Conservation (phyloP, 2,888 invertebrate species). For the Tetropium fuscum region DNA sequence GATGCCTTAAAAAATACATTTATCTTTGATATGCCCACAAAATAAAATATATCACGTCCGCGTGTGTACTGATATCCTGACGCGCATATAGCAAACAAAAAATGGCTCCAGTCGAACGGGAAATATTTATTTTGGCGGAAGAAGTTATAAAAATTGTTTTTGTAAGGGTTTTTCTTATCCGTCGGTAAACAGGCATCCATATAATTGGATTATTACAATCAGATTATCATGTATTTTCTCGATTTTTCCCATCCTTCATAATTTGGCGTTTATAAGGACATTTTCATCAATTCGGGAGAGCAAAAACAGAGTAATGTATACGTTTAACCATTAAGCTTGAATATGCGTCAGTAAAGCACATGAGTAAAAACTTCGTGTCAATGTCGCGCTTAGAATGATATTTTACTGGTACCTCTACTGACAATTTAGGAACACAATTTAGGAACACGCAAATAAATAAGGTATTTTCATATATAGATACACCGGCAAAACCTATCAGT, state of each 20-base stretch:
- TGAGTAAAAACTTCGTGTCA: no score
- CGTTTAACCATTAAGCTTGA: no score
- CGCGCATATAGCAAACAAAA: constrained; percentile 9
- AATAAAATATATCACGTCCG: constrained; percentile 4
- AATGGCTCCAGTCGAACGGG: not conserved
- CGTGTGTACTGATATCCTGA: not conserved
- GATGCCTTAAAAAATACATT: constrained; percentile 6
- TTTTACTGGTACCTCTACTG: no score
- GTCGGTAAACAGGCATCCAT: not conserved
- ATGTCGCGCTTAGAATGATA: no score
- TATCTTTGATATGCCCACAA: not conserved
- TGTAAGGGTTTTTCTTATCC: not conserved
- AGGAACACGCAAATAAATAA: no score
- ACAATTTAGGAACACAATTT: no score
- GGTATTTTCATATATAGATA: no score
- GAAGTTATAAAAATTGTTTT: constrained; percentile 12
- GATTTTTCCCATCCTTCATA: not conserved
- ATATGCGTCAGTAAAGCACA: no score
- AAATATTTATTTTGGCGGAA: constrained; percentile 9
- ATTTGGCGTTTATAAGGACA: not conserved
- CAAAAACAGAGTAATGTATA: no score
- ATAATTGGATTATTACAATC: not conserved
- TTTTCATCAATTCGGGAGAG: no score
- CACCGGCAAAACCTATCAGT: no score
- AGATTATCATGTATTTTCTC: not conserved